Evolutionary conservation across 1,140 invertebrate genomes (phyloP), one percentile per base, ranked within the genome.

Genomic region (Copidosoma floridanum): DNA sequence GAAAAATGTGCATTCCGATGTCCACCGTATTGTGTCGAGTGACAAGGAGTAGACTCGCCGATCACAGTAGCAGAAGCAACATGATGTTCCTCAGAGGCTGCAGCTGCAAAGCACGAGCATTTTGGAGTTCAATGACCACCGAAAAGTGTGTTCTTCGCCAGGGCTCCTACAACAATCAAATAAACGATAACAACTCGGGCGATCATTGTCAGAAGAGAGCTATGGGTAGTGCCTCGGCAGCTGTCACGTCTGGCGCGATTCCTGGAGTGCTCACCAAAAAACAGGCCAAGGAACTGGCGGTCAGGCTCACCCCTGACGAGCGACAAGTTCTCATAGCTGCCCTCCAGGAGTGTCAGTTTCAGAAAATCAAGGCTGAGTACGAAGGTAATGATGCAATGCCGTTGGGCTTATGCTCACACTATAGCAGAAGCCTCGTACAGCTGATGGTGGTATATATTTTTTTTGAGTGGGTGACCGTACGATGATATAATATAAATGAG

Each of bases 301-400:
- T 86, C 4, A 84, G 85, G 67, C 76, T 91, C 18, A 89, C 85
- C 18, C 76, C 82, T 16, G 87, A 88, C 56, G 89, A 91, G 70
- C 80, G 89, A 61, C 82, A 82, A 63, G 74, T 85, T 29, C 78
- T 92, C 18, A 79, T 86, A 43, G 70, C 75, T 18, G 86, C 88
- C 1, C 71, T 92, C 18, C 84, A 88, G 63, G 86, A 89, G 74
- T 89, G 83, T 70, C 84, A 90, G 72, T 88, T 88, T 0, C 84
- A 86, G 61, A 80, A 84, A 69, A 82, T 85, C 18, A 90, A 89
- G 75, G 85, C 86, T 55, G 85, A 86, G 71, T 90, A 86, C 71
- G 87, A 88, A 86, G 88, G 89, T 90, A 83, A 76, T n/a, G n/a
- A n/a, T n/a, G n/a, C n/a, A n/a, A n/a, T n/a, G n/a, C n/a, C n/a